Conservation (phyloP, 2,797 vertebrate genomes). For the Propithecus deckenii region DNA sequence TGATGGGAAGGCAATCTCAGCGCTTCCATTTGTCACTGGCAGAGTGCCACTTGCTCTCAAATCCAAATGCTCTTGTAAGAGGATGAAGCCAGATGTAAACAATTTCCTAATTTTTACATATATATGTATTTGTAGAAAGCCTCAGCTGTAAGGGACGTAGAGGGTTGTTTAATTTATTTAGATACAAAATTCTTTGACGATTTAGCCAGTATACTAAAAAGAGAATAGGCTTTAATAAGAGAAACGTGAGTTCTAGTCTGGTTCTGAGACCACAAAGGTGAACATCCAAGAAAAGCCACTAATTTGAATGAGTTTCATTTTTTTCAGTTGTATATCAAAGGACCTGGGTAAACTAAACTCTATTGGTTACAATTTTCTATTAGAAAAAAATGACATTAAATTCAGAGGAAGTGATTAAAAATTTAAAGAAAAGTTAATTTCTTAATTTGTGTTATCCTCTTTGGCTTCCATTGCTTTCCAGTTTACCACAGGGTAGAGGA, state of each 20-base stretch:
- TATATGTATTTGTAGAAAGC: not conserved
- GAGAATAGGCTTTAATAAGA: conserved; percentile 22
- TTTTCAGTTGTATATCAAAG: not conserved
- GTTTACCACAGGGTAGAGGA: not conserved
- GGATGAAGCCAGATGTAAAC: conserved; percentile 75
- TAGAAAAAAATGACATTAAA: not conserved
- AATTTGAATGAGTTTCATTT: not conserved
- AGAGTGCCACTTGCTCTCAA: conserved; percentile 58
- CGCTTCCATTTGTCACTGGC: conserved; percentile 75
- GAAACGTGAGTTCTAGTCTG: conserved; percentile 17
- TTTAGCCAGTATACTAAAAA: conserved; percentile 30
- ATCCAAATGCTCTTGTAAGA: conserved; percentile 60
- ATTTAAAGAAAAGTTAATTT: conserved; percentile 1
- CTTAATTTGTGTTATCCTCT: not conserved
- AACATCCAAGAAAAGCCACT: conserved; percentile 14
- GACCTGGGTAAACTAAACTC: not conserved
- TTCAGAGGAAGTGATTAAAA: not conserved
- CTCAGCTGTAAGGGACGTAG: conserved; percentile 14
- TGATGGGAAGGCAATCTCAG: conserved; percentile 55
- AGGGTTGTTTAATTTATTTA: conserved; percentile 49
- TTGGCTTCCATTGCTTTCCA: not conserved
- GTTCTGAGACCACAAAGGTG: conserved; percentile 31
- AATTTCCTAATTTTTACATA: conserved; percentile 51
- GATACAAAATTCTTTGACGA: conserved; percentile 59
- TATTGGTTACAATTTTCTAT: not conserved